Evolutionary conservation across 2,888 invertebrate species (phyloP).

Genomic region (Archaeoteleia sp.): DNA sequence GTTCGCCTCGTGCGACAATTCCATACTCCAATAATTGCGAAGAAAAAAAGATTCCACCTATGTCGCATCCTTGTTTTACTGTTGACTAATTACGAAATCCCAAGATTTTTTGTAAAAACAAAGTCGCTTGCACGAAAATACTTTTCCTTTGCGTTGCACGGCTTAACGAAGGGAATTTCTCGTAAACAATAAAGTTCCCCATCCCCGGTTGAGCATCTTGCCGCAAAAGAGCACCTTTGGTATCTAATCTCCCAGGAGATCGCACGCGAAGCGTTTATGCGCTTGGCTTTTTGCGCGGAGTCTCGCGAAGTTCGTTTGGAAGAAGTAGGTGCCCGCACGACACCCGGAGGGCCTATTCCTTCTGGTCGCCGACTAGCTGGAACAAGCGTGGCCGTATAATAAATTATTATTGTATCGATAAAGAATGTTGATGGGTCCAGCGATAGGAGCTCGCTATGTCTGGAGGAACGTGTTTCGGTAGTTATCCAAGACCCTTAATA

Average conservation of each 20-base stretch:
- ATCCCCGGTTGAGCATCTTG: constrained; percentile 25
- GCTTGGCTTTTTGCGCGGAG: constrained; percentile 35
- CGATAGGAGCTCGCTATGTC: constrained; percentile 62
- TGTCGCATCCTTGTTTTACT: too few relatives aligned
- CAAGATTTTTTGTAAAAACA: not conserved
- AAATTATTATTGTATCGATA: constrained; percentile 71
- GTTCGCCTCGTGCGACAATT: too few relatives aligned
- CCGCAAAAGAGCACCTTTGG: constrained; percentile 12
- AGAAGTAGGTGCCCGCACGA: constrained; percentile 41
- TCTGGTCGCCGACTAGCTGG: constrained; percentile 52
- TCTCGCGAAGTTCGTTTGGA: constrained; percentile 26
- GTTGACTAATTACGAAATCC: too few relatives aligned
- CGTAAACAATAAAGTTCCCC: constrained; percentile 42
- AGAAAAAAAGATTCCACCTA: too few relatives aligned
- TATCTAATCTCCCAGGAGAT: constrained; percentile 45
- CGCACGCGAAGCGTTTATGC: constrained; percentile 41
- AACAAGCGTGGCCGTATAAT: constrained; percentile 62
- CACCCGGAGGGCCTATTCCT: constrained; percentile 49
- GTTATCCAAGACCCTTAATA: constrained; percentile 62
- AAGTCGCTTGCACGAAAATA: constrained; percentile 13
- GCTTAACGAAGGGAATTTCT: constrained; percentile 33
- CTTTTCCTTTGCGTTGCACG: not conserved
- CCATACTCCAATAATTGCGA: too few relatives aligned
- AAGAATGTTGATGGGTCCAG: constrained; percentile 69
- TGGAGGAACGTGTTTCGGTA: constrained; percentile 59